A percentile compares a stretch with the other conserved stretches of the same genome.
Conservation (phyloP, 2,797 vertebrate genomes). For the Emydoidea blandingii region DNA sequence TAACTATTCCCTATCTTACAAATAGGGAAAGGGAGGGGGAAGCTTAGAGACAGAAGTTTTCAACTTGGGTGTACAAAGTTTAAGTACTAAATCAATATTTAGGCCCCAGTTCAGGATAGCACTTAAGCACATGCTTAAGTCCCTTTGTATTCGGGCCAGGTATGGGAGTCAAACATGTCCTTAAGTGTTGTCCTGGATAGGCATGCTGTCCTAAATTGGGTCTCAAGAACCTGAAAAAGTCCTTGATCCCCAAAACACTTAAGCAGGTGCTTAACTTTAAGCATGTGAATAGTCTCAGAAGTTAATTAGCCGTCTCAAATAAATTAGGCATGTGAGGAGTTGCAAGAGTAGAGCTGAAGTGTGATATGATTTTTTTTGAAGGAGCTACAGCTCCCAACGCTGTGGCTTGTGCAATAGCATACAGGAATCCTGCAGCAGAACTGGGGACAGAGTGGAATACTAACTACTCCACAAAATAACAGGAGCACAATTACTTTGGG, state of each 20-base stretch:
- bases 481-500: background rate
- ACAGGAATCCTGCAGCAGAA: fast-evolving
- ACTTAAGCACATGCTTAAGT: background rate
- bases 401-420: background rate
- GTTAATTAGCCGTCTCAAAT: fast-evolving
- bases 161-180: background rate
- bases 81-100: background rate
- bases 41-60: background rate
- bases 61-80: background rate
- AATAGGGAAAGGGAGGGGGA: background rate
- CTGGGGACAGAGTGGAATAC: background rate
- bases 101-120: background rate
- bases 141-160: background rate
- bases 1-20: background rate
- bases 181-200: background rate
- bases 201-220: background rate
- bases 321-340: fast-evolving
- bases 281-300: background rate
- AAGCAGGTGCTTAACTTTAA: background rate
- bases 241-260: background rate
- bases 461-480: background rate
- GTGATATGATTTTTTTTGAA: fast-evolving
- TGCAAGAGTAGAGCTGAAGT: fast-evolving
- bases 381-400: background rate
- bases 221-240: background rate